Conservation (phyloP, 1,140 invertebrate species). For the Atopsyche davidsoni region DNA sequence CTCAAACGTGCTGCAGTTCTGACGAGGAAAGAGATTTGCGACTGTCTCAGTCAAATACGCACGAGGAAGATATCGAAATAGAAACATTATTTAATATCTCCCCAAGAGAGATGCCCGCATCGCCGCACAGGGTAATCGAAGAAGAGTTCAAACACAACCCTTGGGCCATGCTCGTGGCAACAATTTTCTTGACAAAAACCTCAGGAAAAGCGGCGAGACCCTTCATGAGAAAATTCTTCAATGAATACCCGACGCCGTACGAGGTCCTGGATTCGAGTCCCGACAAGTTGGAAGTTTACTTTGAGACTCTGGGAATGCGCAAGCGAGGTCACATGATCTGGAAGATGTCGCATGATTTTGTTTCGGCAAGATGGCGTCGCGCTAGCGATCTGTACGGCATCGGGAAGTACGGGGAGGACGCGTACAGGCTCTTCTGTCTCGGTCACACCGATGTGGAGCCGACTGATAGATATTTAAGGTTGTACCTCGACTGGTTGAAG, state of each 20-base stretch:
- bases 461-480: constrained; percentile 47
- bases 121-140: constrained; percentile 50
- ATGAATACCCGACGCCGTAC: constrained; percentile 45
- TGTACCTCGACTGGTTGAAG: constrained; percentile 50
- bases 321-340: constrained; percentile 48
- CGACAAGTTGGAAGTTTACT: constrained; percentile 42
- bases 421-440: constrained; percentile 50
- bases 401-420: constrained; percentile 52
- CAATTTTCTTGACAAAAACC: constrained; percentile 52
- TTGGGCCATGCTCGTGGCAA: constrained; percentile 50
- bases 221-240: constrained; percentile 45
- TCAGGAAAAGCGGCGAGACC: constrained; percentile 43
- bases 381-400: constrained; percentile 50
- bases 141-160: constrained; percentile 48
- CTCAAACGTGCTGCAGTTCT: too few species aligned
- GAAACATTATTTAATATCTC: constrained; percentile 41
- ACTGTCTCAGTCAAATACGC: constrained; percentile 38
- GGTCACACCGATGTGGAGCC: constrained; percentile 50
- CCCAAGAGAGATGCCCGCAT: constrained; percentile 41
- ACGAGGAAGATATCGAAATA: constrained; percentile 36
- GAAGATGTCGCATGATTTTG: constrained; percentile 49
- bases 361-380: constrained; percentile 49
- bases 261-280: constrained; percentile 41
- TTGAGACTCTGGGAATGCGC: constrained; percentile 44
- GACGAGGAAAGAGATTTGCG: constrained; percentile 29